Conservation (phyloP, 2,797 vertebrate species). For the Uromys caudimaculatus region DNA sequence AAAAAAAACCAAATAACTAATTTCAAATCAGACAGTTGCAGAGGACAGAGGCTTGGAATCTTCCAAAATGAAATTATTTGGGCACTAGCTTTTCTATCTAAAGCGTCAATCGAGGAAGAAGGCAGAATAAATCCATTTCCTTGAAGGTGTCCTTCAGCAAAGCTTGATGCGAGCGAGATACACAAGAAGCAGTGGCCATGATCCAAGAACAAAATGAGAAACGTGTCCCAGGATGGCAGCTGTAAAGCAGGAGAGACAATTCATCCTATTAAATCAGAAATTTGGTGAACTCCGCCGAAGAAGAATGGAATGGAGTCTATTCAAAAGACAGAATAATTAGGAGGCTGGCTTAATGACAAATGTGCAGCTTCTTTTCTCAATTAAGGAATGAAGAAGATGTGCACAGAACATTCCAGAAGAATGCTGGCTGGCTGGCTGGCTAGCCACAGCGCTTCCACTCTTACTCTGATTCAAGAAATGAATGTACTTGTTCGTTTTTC, state of each 20-base stretch:
- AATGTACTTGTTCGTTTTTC: neutral
- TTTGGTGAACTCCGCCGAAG: conserved; percentile 56
- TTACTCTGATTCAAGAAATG: neutral
- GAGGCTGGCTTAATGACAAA: conserved; percentile 50
- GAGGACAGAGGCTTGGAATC: conserved; percentile 21
- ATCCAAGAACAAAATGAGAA: conserved; percentile 57
- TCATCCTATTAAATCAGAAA: conserved; percentile 65
- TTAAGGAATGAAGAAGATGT: neutral
- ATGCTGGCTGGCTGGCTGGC: neutral
- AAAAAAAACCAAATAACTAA: neutral
- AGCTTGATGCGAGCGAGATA: neutral
- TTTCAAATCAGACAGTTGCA: conserved; percentile 40
- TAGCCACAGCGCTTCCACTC: neutral
- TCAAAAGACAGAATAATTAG: conserved; percentile 70
- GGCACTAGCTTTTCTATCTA: conserved; percentile 21
- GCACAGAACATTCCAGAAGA: neutral
- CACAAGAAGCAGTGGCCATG: conserved; percentile 46
- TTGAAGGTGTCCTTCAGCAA: conserved; percentile 59
- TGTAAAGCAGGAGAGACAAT: conserved; percentile 55
- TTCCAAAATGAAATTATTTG: conserved; percentile 51
- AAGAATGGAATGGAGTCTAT: conserved; percentile 60
- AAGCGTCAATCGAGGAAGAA: conserved; percentile 12
- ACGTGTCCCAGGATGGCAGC: conserved; percentile 44
- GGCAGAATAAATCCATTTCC: conserved; percentile 32
- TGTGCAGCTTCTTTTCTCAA: conserved; percentile 50